Evolutionary conservation across 2,888 invertebrate genomes (phyloP), one percentile per base, ranked within the genome.

Genomic region (Fissipunctia ypsillon): DNA sequence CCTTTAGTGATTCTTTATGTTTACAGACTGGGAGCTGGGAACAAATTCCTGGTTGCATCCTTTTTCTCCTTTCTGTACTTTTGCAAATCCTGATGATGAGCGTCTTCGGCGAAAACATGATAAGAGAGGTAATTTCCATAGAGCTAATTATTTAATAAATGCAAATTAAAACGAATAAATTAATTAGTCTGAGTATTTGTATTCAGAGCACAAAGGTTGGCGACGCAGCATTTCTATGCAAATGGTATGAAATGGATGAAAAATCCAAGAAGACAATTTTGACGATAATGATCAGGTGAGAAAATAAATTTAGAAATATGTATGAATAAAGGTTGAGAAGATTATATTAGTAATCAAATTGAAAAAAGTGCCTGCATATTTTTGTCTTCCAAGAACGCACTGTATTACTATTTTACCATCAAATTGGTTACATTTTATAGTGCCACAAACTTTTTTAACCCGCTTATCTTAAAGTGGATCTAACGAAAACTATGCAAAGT

Each of bases 21-120:
- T 85, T 76, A 45, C 78, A 91, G 90, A 88, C 80, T 38, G 91
- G 90, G 52, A 87, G 84, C 31, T 88, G 90, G 87, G 83, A 89
- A 41, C 89, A 93, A 88, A 80, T 93, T 43, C 94, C 94, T 10
- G 93, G 91, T 4, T 90, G 90, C 50, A 69, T 94, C 22, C 84
- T 95, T 41, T 94, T 95, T 77, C 84, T 95, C 5, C 68, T 85
- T 4, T 93, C 94, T 1, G 91, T 94, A 7, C 77, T 95, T 2
- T 60, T 94, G 48, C 95, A 94, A 88, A 93, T 95, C 73, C 84
- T 94, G 43, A 93, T 93, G 91, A 94, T 94, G 90, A 93, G 94
- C 77, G 89, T 93, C 7, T 95, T 93, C 65, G 94, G 94, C 3
- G 94, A 95, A 89, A 91, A 92, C 73, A 84, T 95, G 43, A 93